Evolutionary conservation across 2,888 invertebrate genomes (phyloP), one percentile per base, ranked within the genome.

Genomic region (Cosmia trapezina): DNA sequence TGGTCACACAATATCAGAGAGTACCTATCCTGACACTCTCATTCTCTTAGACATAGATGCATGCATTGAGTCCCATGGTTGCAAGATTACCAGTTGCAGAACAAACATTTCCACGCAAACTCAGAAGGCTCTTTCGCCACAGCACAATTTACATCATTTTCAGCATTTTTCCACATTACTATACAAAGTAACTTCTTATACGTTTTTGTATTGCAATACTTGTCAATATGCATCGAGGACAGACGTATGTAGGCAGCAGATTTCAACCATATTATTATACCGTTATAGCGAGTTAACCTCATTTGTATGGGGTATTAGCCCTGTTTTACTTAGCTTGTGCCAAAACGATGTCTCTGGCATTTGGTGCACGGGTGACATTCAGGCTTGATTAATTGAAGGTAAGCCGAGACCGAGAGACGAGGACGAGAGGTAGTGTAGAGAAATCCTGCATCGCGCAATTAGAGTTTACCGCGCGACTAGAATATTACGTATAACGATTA

Each of bases 191-290:
- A n/a, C 9, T 83, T 80, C 75, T 81, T 59, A 60, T 61, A 51
- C 4, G 45, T 82, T 61, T 63, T 54, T 81, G 76, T 33, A 28
- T 65, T 67, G 65, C 75, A 71, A 64, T 70, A 73, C 54, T 76
- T 77, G 77, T 83, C 81, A 83, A 86, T 89, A 86, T 85, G 81
- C 65, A 89, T 84, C 74, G 84, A 86, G 87, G 85, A 74, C 86
- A 81, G 57, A 68, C 12, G 43, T 57, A 62, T 67, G 78, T 69
- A 60, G 47, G 62, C 49, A 8, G 17, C 72, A 70, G 74, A 85
- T 83, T 83, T 81, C 62, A 73, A 76, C n/a, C 47, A 63, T 66
- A 28, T 3, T 28, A 28, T 28, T 28, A 22, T 28, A 69, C 69
- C 69, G 78, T 76, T 77, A 80, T 60, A 65, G 33, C 43, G 47